Evolutionary conservation across 2,797 vertebrate species (phyloP).

Genomic region (Acanthornis magna): DNA sequence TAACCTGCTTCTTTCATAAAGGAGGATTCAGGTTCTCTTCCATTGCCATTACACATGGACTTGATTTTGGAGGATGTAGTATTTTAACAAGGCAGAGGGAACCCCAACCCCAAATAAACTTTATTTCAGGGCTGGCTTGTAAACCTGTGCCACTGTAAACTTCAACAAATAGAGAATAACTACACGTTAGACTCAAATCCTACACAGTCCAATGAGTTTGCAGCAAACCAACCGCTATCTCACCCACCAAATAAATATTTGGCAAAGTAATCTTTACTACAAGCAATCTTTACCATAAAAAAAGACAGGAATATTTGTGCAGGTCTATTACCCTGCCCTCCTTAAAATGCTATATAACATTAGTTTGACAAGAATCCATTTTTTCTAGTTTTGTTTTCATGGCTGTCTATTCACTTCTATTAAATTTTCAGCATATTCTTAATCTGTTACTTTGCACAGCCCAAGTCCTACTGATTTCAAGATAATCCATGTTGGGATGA

Average conservation of each 20-base stretch:
- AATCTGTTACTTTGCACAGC: background rate
- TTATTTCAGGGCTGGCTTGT: background rate
- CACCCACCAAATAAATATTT: background rate
- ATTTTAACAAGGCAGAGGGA: background rate
- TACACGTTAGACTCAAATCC: background rate
- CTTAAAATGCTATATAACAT: background rate
- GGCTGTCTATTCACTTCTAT: background rate
- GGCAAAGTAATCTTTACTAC: background rate
- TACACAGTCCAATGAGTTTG: background rate
- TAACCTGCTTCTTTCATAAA: background rate
- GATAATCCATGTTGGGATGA: background rate
- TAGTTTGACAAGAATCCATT: background rate
- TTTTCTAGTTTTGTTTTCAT: background rate
- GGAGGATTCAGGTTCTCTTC: background rate
- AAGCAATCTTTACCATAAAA: background rate
- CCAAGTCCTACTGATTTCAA: background rate
- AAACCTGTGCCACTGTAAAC: background rate
- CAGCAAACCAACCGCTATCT: background rate
- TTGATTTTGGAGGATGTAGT: background rate
- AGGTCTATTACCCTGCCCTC: background rate
- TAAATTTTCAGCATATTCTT: background rate
- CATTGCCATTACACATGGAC: background rate
- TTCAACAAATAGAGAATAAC: background rate
- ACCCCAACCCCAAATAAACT: background rate
- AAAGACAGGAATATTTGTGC: background rate